Evolutionary conservation across 2,888 invertebrate genomes (phyloP), one percentile per base, ranked within the genome.

Genomic region (Cerastis rubricosa): DNA sequence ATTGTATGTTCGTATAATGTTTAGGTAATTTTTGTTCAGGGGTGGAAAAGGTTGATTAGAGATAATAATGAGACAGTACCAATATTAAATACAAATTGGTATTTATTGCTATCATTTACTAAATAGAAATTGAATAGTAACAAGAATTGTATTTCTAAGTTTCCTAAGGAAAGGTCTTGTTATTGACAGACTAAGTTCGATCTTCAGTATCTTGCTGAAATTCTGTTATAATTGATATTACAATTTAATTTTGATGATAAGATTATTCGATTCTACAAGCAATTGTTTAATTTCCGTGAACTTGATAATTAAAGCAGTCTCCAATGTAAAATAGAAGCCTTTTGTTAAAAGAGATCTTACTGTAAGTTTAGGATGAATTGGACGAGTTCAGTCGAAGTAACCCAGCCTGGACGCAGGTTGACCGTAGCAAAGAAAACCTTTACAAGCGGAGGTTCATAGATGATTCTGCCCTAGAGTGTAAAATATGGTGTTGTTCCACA

Each of bases 191-290:
- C 4, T 12, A 1, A 9, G 22, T 43, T 35, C 51, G 1, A 25
- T 51, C 61, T 45, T 43, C 12, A 25, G 49, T 49, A 57, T 40
- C 19, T 29, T 47, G 17, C 6, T 29, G 11, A 71, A 61, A 71
- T 49, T 43, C 8, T 29, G 29, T 71, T 49, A 19, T 70, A 6
- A 47, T 72, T 47, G 22, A 45, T 5, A n/a, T 40, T 51, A 14
- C 17, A 61, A 59, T 11, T 57, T 9, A 9, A n/a, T 29, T 7
- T 17, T 76, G 49, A 51, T 78, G 17, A 5, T 14, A n/a, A 19
- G 43, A 77, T 2, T 17, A 14, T 78, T 54, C 11, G 25, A 35
- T 70, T 68, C 70, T 7, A 17, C 17, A 43, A 64, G 8, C n/a
- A 17, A 64, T 29, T 40, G 5, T 9, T 40, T 0, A 5, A 11